A percentile compares a stretch with the other conserved stretches of the same genome.
phyloP scores from a whole-genome alignment of 2,888 invertebrate genomes.

The Yponomeuta sedellus region DNA sequence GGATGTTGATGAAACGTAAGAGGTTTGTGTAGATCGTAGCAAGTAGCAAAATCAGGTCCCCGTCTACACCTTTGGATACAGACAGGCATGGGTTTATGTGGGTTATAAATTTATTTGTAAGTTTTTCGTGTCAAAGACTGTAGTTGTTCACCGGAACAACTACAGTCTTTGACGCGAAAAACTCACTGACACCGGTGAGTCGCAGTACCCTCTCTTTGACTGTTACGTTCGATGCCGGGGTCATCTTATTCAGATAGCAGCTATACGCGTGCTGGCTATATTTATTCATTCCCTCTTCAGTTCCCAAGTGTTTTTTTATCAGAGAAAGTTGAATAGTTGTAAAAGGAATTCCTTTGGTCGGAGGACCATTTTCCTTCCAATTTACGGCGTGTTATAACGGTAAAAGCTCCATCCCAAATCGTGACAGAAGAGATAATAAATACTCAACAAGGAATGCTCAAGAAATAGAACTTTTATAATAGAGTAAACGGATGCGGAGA shows the following conservation, averaged over 20 bases:
- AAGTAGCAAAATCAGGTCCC: no score
- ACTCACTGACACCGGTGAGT: no score
- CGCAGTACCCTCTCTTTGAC: background rate
- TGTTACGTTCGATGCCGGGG: slow-evolving; percentile 30
- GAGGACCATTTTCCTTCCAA: slow-evolving; percentile 22
- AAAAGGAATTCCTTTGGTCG: slow-evolving; percentile 40
- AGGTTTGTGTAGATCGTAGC: no score
- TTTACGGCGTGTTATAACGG: slow-evolving; percentile 9
- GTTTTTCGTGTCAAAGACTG: no score
- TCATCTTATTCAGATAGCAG: slow-evolving; percentile 43
- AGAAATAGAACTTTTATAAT: background rate
- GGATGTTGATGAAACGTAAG: no score
- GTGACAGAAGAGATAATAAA: slow-evolving; percentile 9
- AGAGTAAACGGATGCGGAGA: background rate
- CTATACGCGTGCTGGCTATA: slow-evolving; percentile 26
- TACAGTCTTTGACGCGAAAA: no score
- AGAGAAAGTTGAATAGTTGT: slow-evolving; percentile 53
- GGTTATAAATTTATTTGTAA: no score
- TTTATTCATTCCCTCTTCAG: slow-evolving; percentile 22
- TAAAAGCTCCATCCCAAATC: background rate
- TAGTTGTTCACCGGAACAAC: no score
- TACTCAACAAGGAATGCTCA: slow-evolving; percentile 1
- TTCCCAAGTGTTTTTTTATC: slow-evolving; percentile 43
- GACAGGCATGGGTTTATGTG: no score
- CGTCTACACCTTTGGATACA: no score